phyloP scores from a whole-genome alignment of 2,113 vertebrate genomes.

The Climacteris rufus region DNA sequence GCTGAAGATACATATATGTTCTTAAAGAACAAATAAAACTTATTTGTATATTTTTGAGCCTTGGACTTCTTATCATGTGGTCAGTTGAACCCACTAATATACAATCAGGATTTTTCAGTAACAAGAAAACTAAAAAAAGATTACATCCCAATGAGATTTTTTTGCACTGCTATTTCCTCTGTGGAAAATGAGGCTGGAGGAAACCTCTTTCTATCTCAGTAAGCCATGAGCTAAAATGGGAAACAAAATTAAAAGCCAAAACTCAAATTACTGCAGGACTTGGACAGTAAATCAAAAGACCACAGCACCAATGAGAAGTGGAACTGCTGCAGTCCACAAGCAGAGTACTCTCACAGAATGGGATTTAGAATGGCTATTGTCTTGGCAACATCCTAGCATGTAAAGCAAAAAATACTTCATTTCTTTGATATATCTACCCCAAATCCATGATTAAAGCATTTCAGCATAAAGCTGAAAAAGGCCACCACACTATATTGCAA shows the following conservation, averaged over 20 bases:
- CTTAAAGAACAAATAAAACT: neutral
- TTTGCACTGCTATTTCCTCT: slow-evolving; percentile 19
- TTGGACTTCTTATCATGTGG: neutral
- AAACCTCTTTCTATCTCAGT: neutral
- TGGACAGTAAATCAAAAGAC: neutral
- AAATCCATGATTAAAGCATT: neutral
- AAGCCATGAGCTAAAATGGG: neutral
- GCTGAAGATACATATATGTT: neutral
- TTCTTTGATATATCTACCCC: neutral
- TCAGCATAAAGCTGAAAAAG: too few relatives aligned
- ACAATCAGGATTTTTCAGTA: neutral
- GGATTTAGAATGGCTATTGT: neutral
- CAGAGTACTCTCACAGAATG: neutral
- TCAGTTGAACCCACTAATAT: neutral
- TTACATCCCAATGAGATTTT: neutral
- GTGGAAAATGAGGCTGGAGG: slow-evolving; percentile 24
- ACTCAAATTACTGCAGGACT: neutral
- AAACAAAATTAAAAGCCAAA: slow-evolving; percentile 14
- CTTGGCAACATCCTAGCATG: neutral
- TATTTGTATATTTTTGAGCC: neutral
- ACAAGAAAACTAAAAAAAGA: slow-evolving; percentile 19
- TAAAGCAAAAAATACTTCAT: neutral
- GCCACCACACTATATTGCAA: neutral
- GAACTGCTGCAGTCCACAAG: neutral
- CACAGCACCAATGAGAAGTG: neutral